These are phyloP conservation scores for Prunella strophiata DNA, from an alignment of 2,797 vertebrate species.

Conservation along the genomic window DNA sequence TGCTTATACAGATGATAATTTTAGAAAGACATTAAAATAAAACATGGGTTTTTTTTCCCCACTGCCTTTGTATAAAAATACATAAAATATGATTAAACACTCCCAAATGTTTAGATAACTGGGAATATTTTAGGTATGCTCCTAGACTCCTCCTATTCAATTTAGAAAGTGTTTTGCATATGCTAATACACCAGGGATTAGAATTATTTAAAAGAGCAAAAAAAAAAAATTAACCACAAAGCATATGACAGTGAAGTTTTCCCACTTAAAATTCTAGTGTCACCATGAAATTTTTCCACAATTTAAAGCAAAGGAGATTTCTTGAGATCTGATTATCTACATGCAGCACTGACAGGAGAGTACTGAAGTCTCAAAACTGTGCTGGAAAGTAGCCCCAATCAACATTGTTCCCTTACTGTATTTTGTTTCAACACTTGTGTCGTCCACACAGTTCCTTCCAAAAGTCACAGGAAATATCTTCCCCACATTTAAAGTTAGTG, in stretches of 20 bases:
- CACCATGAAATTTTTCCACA: neutral
- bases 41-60: neutral
- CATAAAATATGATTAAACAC: neutral
- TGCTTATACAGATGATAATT: neutral
- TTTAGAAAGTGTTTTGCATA: neutral
- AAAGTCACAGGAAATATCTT: neutral
- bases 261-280: neutral
- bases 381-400: neutral
- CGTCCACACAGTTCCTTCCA: neutral
- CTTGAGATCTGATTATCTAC: neutral
- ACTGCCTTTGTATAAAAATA: neutral
- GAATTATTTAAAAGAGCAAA: neutral
- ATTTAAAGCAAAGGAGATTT: neutral
- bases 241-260: neutral
- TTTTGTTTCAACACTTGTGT: neutral
- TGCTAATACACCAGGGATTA: neutral
- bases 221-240: neutral
- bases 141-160: neutral
- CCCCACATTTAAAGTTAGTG: neutral
- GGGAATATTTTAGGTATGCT: neutral
- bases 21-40: neutral
- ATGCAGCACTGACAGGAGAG: neutral
- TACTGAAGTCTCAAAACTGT: neutral
- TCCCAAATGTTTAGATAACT: neutral
- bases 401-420: accelerated